Base-by-base conservation (phyloP, 2,888 invertebrate species). In the Leucoma salicis region DNA sequence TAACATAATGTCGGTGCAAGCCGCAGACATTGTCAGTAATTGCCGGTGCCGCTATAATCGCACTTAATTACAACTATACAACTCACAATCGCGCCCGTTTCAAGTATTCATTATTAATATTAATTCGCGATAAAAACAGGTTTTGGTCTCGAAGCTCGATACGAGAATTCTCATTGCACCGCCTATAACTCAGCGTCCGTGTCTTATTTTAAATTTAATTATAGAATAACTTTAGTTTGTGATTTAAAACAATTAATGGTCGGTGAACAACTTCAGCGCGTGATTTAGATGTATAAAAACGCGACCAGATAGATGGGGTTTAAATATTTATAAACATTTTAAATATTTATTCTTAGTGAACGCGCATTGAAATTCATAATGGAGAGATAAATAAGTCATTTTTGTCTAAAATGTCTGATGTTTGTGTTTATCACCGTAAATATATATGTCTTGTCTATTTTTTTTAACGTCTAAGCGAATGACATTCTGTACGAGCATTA, bases 51-150 rank as follows among this genome's bases (percentile, higher is more conserved):
- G 80, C 77, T 79, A 77, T 82, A 82, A 85, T 83, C 78, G 78
- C 72, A 68, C 78, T 81, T 86, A 84, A 85, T 85, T 85, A 84
- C 82, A 79, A 82, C 79, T 77, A 80, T 77, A 80, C 79, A 79
- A 77, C 78, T 76, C 72, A 80, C 80, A 82, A 80, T 78, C 78
- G 81, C 76, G 80, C 75, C 75, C 71, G 80, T 78, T 83, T 82
- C 78, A 77, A 81, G 77, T 80, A 79, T 80, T 82, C 82, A 79
- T 81, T 83, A 82, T 83, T 82, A 80, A 81, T 81, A 85, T 83
- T 83, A 83, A 84, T 81, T 81, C 74, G 72, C 79, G 74, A 79
- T 77, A 78, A 74, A 77, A 83, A 84, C 83, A 69, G 79, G 84
- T 85, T 82, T n/a, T 66, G 60, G 60, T 67, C 67, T 66, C 66